Percentiles rank a stretch among this genome's conserved stretches.
phyloP scores from a whole-genome alignment of 2,113 vertebrate genomes.

The Thamnaconus septentrionalis region DNA sequence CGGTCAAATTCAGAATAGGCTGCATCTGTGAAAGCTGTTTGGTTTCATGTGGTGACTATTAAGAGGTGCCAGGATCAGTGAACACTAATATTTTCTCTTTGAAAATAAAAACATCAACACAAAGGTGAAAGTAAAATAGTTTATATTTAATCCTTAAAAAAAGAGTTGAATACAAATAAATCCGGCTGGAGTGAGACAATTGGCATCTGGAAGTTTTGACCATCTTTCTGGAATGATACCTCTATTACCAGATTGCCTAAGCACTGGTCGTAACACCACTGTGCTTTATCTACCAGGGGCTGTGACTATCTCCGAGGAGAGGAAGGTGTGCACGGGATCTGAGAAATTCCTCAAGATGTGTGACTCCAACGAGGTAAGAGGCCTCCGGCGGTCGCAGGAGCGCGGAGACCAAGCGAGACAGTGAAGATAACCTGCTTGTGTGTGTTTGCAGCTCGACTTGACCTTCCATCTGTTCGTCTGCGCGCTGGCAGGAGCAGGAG shows the following conservation, averaged over 20 bases:
- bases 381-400: too few species aligned
- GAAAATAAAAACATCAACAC: not conserved
- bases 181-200: too few species aligned
- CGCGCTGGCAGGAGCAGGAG: constrained; percentile 94
- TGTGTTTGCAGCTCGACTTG: constrained; percentile 88
- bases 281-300: constrained; percentile 76
- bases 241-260: too few species aligned
- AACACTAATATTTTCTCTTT: not conserved
- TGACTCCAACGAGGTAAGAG: constrained; percentile 90
- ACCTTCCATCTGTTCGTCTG: constrained; percentile 98
- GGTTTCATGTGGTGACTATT: too few species aligned
- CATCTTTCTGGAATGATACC: too few species aligned
- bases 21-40: too few species aligned
- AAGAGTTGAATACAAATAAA: too few species aligned
- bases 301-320: constrained; percentile 89
- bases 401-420: not conserved
- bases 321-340: constrained; percentile 87
- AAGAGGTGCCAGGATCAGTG: not conserved
- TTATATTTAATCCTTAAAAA: too few species aligned
- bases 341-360: constrained; percentile 95
- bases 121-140: too few species aligned
- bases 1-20: too few species aligned
- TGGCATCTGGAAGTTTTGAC: too few species aligned
- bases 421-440: constrained; percentile 5
- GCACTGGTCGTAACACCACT: not conserved